Base-by-base conservation (phyloP, 2,888 invertebrate species). In the Hirtodrosophila histrioides region DNA sequence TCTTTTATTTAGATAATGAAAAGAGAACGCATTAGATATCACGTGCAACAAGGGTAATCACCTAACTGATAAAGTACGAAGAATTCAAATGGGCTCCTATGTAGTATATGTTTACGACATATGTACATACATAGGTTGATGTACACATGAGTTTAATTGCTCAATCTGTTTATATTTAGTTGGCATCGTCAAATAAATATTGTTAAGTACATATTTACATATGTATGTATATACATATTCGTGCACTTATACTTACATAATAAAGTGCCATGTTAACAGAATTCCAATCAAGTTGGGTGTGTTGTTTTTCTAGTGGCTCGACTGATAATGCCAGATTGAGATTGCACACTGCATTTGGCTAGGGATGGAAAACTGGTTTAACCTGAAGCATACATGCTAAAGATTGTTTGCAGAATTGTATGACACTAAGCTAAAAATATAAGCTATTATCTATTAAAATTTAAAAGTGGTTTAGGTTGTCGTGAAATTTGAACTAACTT, bases 251-350 rank as follows among this genome's bases (percentile, higher is more conserved):
- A 17, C 17, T 17, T 17, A 8, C 11, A 33, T 10, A n/a, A 33
- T 27, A 24, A 39, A 36, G 23, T 43, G 27, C 9, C 12, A 33
- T 11, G 31, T 31, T 10, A 55, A 31, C 58, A 53, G 35, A 55
- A 63, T 54, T 63, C 51, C 55, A 75, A 63, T 64, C 54, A 61
- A 43, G 39, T 39, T 9, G 41, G 33, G 9, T 40, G 29, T 63
- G 55, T 69, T 73, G 43, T 69, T 75, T 56, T 53, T 51, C 10
- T 1, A 43, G 53, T 37, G 3, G 8, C 10, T 35, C 9, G 23
- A 3, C 41, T 58, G 70, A 73, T 73, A 73, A 69, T 44, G 12
- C 12, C 44, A 56, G 49, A 17, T 17, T 17, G 17, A 17, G 17
- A 17, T 17, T 17, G 17, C 17, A 17, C 17, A 71, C 55, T 58